Evolutionary conservation across 1,140 invertebrate species (phyloP).

Genomic region (Brachionus koreanus): DNA sequence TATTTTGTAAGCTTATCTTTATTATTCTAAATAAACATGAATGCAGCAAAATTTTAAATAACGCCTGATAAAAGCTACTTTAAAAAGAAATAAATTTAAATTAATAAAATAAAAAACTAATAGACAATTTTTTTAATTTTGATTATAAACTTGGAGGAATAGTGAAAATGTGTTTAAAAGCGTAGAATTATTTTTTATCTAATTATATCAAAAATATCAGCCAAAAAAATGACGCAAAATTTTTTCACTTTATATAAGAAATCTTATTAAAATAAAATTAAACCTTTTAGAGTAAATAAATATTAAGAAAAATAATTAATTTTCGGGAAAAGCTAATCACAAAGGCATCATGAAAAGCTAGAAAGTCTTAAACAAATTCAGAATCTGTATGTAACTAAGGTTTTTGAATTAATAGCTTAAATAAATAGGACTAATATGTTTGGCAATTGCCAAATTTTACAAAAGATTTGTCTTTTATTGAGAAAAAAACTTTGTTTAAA

Average conservation of each 20-base stretch:
- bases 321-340: background rate
- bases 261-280: background rate
- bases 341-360: background rate
- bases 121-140: too few species aligned
- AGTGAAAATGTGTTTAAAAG: too few species aligned
- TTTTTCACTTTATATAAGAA: background rate
- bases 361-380: background rate
- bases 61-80: too few species aligned
- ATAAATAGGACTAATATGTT: background rate
- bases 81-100: too few species aligned
- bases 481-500: background rate
- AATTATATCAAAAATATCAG: too few species aligned
- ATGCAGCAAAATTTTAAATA: too few species aligned
- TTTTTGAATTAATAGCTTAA: background rate
- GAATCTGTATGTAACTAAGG: background rate
- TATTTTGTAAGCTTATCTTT: too few species aligned
- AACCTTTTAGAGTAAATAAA: background rate
- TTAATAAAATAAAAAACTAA: too few species aligned
- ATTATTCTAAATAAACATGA: too few species aligned
- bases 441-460: background rate
- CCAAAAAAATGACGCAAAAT: too few species aligned
- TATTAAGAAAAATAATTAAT: background rate
- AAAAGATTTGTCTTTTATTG: background rate
- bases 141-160: too few species aligned
- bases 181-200: too few species aligned